These are phyloP conservation scores for Coracopsis vasa DNA, from an alignment of 2,113 vertebrate genomes.

Conservation along the genomic window DNA sequence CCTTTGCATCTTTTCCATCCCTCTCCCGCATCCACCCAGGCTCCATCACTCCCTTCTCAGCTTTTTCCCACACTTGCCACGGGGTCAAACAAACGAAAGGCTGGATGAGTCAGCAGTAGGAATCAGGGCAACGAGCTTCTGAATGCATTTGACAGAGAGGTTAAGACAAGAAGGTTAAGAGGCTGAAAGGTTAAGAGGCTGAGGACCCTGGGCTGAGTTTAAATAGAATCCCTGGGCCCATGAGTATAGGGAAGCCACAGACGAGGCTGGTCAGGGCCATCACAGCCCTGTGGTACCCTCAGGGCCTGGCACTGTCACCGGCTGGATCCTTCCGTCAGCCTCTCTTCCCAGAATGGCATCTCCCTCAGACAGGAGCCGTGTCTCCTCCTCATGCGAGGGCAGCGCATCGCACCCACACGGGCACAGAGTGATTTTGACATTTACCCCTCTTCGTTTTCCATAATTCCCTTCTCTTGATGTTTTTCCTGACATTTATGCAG, in stretches of 20 bases:
- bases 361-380: fast-evolving
- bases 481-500: background rate
- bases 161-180: background rate
- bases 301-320: fast-evolving
- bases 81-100: background rate
- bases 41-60: background rate
- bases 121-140: background rate
- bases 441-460: background rate
- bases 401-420: fast-evolving
- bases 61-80: background rate
- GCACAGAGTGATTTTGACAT: background rate
- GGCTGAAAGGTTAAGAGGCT: background rate
- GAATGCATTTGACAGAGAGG: background rate
- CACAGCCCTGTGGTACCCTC: background rate
- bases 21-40: background rate
- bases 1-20: background rate
- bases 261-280: background rate
- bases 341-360: background rate
- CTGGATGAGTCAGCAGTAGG: background rate
- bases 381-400: background rate
- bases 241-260: background rate
- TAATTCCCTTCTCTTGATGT: background rate
- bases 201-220: background rate
- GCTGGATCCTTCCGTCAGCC: background rate
- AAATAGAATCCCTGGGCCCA: background rate